phyloP scores from a whole-genome alignment of 1,140 invertebrate genomes.

The Schlechtendalia chinensis region DNA sequence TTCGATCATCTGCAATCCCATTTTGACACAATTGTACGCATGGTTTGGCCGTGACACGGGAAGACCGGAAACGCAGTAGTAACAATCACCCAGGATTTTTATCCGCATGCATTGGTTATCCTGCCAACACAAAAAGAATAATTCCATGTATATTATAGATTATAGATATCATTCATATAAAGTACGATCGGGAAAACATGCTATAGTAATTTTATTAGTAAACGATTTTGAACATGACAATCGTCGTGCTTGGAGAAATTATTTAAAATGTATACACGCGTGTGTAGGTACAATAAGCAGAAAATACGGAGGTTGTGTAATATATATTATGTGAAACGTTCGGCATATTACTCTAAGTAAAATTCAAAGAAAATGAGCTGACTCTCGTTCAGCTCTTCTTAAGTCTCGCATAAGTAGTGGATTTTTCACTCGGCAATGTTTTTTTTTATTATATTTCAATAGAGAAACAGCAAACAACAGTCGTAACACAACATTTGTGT shows the following conservation, averaged over 20 bases:
- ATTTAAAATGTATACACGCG: neutral
- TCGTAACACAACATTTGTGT: too few relatives aligned
- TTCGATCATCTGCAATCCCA: constrained; percentile 96
- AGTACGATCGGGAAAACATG: neutral
- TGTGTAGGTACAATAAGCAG: too few relatives aligned
- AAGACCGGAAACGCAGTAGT: constrained; percentile 92
- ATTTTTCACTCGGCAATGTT: too few relatives aligned
- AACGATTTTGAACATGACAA: neutral
- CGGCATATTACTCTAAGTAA: too few relatives aligned
- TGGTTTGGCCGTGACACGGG: constrained; percentile 89
- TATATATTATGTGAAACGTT: too few relatives aligned
- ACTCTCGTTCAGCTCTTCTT: too few relatives aligned
- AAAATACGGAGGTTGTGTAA: too few relatives aligned
- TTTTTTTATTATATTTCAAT: too few relatives aligned
- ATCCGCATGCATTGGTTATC: constrained; percentile 94
- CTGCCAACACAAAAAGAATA: constrained; percentile 60
- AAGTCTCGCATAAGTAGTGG: too few relatives aligned
- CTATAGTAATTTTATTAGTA: neutral
- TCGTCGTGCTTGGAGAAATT: neutral
- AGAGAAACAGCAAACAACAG: too few relatives aligned
- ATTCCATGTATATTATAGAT: neutral
- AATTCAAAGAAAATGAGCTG: too few relatives aligned
- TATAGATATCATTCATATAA: too few relatives aligned
- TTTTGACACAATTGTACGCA: constrained; percentile 92
- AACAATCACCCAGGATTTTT: constrained; percentile 93